These are phyloP conservation scores for Ammodytes marinus DNA, from an alignment of 2,113 vertebrate genomes.

Conservation along the genomic window DNA sequence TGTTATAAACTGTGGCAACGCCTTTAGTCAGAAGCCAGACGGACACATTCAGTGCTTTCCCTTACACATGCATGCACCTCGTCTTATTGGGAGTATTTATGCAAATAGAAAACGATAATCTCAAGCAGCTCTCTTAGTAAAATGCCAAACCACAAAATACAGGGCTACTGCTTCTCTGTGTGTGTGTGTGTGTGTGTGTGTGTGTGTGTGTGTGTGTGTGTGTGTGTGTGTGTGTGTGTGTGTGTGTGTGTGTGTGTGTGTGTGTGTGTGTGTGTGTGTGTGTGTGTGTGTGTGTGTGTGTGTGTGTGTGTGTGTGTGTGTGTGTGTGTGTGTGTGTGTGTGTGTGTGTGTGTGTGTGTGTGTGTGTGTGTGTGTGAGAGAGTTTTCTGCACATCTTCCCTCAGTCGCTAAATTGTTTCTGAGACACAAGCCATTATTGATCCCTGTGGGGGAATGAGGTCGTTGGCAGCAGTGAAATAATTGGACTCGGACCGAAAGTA, in stretches of 20 bases:
- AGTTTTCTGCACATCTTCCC: neutral
- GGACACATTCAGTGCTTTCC: neutral
- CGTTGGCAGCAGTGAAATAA: constrained; percentile 36
- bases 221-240: neutral
- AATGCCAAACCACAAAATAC: neutral
- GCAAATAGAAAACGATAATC: neutral
- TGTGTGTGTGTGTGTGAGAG: neutral
- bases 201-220: too few species aligned
- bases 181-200: neutral
- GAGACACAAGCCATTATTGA: constrained; percentile 35
- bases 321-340: neutral
- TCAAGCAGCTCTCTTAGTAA: constrained; percentile 12
- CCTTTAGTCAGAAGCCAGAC: neutral
- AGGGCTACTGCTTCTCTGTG: neutral
- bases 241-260: neutral
- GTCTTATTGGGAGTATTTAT: neutral
- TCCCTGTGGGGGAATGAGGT: constrained; percentile 33
- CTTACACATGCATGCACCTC: neutral
- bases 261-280: neutral
- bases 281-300: neutral
- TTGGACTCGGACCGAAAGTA: constrained; percentile 8
- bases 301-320: neutral
- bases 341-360: neutral
- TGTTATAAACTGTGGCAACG: neutral
- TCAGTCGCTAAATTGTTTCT: constrained; percentile 16